Percentiles rank a stretch among this genome's conserved stretches.
phyloP scores from a whole-genome alignment of 2,888 invertebrate genomes.

The Agrenia bidenticulata region DNA sequence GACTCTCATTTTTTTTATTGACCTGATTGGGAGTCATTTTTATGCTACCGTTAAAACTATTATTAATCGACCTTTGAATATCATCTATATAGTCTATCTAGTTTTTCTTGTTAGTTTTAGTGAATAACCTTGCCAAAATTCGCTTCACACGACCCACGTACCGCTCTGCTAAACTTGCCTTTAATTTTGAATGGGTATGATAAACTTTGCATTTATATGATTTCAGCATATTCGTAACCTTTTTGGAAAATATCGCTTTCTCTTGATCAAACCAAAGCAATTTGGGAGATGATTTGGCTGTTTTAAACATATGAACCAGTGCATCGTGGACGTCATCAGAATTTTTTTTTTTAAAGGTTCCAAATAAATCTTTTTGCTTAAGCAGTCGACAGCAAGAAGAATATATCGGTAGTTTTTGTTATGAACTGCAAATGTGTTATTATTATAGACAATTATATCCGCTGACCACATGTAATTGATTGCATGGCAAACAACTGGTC shows the following conservation, averaged over 20 bases:
- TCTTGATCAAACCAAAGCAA: background rate
- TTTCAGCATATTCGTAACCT: background rate
- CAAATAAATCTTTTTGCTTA: background rate
- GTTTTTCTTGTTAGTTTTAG: background rate
- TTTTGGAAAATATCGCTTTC: background rate
- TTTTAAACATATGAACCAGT: background rate
- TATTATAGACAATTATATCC: conserved; percentile 1
- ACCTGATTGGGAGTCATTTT: conserved; percentile 2
- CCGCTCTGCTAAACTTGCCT: background rate
- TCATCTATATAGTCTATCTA: background rate
- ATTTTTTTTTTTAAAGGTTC: too few species aligned
- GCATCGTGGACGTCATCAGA: background rate
- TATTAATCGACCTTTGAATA: background rate
- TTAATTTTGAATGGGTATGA: background rate
- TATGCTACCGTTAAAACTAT: background rate
- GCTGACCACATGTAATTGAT: background rate
- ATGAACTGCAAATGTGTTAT: background rate
- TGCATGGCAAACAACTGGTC: background rate
- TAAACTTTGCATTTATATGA: background rate
- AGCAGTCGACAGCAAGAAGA: background rate
- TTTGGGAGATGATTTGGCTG: background rate
- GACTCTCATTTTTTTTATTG: background rate
- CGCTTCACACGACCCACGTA: background rate
- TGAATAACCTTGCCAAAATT: background rate
- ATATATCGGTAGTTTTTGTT: background rate